Conservation (phyloP, 2,797 vertebrate species). For the Propithecus deckenii region DNA sequence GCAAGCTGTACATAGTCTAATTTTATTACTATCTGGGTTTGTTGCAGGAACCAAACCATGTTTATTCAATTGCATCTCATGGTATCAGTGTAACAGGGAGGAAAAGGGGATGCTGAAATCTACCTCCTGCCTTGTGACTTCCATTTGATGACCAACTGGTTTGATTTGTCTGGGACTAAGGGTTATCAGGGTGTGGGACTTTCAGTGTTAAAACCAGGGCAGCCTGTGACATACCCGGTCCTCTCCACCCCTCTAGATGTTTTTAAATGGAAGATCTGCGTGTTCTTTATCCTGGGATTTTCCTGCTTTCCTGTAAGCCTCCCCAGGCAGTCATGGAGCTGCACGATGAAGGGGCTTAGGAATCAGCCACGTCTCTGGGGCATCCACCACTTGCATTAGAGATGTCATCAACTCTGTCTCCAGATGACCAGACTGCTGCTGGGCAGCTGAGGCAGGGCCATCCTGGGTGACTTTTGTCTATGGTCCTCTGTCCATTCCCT, state of each 20-base stretch:
- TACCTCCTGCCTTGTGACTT: background rate
- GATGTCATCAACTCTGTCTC: background rate
- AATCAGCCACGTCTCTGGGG: background rate
- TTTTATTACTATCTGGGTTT: background rate
- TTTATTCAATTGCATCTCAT: background rate
- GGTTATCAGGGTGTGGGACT: background rate
- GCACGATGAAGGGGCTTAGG: background rate
- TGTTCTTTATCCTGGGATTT: background rate
- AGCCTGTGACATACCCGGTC: background rate
- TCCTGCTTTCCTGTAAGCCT: background rate
- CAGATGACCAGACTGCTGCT: background rate
- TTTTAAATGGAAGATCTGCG: background rate
- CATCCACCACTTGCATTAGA: background rate
- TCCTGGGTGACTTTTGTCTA: background rate
- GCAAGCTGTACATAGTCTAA: background rate
- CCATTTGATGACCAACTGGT: background rate
- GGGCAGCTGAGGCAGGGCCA: background rate
- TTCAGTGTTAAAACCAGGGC: background rate
- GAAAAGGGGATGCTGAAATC: background rate
- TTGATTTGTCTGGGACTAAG: background rate
- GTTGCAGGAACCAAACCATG: background rate
- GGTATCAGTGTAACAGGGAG: background rate
- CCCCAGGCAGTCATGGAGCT: background rate
- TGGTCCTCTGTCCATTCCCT: background rate
- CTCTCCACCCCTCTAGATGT: background rate